A percentile compares a stretch with the other conserved stretches of the same genome.
These are phyloP conservation scores for Eustalomyia histrio DNA, from an alignment of 2,888 invertebrate species.

Conservation along the genomic window DNA sequence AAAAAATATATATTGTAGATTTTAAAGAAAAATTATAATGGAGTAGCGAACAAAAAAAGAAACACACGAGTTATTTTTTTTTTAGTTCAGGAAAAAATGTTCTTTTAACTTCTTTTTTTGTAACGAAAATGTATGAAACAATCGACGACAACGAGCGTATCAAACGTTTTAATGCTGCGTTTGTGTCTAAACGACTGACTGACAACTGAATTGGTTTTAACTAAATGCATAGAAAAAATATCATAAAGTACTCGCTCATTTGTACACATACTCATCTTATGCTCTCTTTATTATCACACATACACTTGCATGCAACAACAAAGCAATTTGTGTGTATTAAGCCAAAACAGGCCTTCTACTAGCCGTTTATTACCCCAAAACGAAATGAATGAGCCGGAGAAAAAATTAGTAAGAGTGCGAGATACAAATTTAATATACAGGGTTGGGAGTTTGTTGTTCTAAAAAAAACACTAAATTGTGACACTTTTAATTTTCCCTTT, in stretches of 20 bases:
- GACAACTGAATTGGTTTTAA: constrained; percentile 51
- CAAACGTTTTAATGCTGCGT: constrained; percentile 64
- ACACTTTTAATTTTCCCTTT: too few relatives aligned
- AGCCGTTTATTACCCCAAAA: constrained; percentile 59
- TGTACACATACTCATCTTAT: background rate
- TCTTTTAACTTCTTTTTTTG: constrained; percentile 19
- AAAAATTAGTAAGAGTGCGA: background rate
- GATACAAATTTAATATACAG: background rate
- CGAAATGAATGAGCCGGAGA: constrained; percentile 26
- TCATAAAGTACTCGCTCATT: constrained; percentile 32
- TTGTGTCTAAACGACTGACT: constrained; percentile 62
- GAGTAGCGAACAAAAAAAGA: constrained; percentile 18
- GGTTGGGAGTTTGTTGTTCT: background rate
- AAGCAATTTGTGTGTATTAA: constrained; percentile 15
- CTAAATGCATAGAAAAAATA: constrained; percentile 51
- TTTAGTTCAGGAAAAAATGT: background rate
- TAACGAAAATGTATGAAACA: constrained; percentile 21
- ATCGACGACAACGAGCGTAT: constrained; percentile 28
- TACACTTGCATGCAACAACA: constrained; percentile 14
- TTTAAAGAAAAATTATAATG: background rate
- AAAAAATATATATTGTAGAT: background rate
- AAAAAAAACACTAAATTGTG: constrained; percentile 5
- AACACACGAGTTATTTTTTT: constrained; percentile 16
- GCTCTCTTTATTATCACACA: constrained; percentile 39
- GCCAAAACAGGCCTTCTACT: constrained; percentile 44